phyloP scores from a whole-genome alignment of 2,797 vertebrate species.

The Gymnothorax reevesii region DNA sequence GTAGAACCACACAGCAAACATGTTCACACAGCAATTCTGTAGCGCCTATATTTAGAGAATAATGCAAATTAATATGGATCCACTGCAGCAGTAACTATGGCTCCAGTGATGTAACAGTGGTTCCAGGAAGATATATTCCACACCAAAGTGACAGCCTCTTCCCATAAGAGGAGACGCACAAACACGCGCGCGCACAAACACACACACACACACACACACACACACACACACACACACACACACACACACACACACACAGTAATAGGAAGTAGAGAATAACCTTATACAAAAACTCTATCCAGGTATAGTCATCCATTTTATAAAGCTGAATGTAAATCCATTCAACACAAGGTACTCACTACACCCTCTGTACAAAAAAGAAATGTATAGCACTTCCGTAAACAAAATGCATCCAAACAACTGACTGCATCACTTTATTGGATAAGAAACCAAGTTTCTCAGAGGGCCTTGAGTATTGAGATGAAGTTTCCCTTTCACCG shows the following conservation, averaged over 20 bases:
- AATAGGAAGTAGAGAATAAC: background rate
- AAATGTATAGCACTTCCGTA: background rate
- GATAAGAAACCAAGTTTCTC: background rate
- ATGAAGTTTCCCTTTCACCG: background rate
- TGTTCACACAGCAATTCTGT: background rate
- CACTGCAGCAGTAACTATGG: background rate
- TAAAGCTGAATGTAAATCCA: background rate
- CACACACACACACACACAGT: background rate
- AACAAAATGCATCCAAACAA: background rate
- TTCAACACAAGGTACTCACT: background rate
- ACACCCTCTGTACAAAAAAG: background rate
- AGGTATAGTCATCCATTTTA: background rate
- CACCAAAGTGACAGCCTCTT: constrained; percentile 18
- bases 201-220: background rate
- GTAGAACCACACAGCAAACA: background rate
- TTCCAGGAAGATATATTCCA: constrained; percentile 15
- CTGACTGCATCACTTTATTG: background rate
- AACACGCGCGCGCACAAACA: background rate
- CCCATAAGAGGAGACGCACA: constrained; percentile 10
- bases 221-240: background rate
- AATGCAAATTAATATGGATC: background rate
- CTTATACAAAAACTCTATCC: background rate
- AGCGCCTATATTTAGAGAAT: background rate
- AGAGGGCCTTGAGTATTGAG: background rate
- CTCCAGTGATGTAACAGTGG: constrained; percentile 2